Conservation (phyloP, 2,888 invertebrate genomes). For the Drosophila tripunctata region DNA sequence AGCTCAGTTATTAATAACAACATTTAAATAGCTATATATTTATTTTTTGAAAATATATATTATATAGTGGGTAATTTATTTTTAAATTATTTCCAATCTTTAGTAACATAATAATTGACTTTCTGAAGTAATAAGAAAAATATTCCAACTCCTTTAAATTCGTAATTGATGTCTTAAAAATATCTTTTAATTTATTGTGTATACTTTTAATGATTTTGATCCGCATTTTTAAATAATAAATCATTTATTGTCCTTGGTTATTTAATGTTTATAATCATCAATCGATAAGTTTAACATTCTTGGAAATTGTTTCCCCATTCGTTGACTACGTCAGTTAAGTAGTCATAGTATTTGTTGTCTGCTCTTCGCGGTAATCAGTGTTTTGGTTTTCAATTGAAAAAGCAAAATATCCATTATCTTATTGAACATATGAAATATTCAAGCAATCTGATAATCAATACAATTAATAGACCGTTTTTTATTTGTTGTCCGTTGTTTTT, state of each 20-base stretch:
- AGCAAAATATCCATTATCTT: slow-evolving; percentile 42
- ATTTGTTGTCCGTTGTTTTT: background rate
- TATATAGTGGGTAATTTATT: no score
- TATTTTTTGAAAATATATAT: no score
- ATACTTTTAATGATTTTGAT: no score
- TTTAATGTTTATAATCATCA: background rate
- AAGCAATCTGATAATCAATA: slow-evolving; percentile 11
- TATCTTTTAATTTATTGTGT: background rate
- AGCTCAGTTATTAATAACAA: no score
- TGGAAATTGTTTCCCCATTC: slow-evolving; percentile 10
- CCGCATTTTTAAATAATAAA: no score
- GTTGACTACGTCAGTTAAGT: slow-evolving; percentile 17
- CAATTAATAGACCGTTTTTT: slow-evolving; percentile 2
- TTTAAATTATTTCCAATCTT: no score
- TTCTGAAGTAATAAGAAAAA: no score
- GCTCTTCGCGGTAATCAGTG: slow-evolving; percentile 11
- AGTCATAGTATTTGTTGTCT: slow-evolving; percentile 17
- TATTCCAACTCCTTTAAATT: no score
- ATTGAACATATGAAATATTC: slow-evolving; percentile 6
- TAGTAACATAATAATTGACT: no score
- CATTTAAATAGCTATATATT: no score
- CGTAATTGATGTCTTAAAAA: no score
- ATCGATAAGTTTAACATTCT: slow-evolving; percentile 14
- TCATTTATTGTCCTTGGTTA: background rate
- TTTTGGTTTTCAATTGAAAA: slow-evolving; percentile 22